A percentile compares a stretch with the other conserved stretches of the same genome.
These are phyloP conservation scores for Eulemur rubriventer DNA, from an alignment of 2,797 vertebrate species.

Conservation along the genomic window DNA sequence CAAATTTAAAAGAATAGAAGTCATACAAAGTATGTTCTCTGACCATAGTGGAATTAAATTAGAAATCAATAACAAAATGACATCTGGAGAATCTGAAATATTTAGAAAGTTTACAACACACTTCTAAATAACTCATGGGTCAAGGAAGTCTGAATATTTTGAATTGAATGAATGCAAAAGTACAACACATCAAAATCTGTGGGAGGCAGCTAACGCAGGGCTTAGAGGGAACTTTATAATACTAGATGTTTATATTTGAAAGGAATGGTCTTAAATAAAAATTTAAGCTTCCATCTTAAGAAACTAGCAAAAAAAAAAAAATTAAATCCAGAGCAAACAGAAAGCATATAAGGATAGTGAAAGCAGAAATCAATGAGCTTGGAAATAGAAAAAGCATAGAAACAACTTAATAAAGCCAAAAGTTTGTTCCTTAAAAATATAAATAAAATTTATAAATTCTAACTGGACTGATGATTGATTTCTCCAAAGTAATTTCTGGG, in stretches of 20 bases:
- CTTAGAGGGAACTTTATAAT: not conserved
- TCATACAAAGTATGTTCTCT: not conserved
- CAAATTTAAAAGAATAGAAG: not conserved
- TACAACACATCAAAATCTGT: no score
- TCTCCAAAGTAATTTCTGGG: not conserved
- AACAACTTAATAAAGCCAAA: no score
- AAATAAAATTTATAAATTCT: not conserved
- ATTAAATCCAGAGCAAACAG: not conserved
- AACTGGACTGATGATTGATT: not conserved
- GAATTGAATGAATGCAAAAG: not conserved
- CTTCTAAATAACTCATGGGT: not conserved
- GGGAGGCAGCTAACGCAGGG: no score
- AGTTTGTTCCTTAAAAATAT: no score
- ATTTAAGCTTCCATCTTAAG: not conserved
- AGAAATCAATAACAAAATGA: not conserved
- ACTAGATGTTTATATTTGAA: conserved; percentile 12
- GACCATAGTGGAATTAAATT: not conserved
- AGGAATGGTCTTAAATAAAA: conserved; percentile 17
- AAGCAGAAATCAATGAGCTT: no score
- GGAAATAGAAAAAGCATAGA: no score
- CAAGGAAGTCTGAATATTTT: conserved; percentile 11
- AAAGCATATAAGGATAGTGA: not conserved
- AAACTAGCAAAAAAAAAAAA: conserved; percentile 7
- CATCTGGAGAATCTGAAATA: not conserved
- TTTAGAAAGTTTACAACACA: not conserved